These are phyloP conservation scores for Etheostoma nigrum DNA, from an alignment of 2,797 vertebrate species.

Conservation along the genomic window DNA sequence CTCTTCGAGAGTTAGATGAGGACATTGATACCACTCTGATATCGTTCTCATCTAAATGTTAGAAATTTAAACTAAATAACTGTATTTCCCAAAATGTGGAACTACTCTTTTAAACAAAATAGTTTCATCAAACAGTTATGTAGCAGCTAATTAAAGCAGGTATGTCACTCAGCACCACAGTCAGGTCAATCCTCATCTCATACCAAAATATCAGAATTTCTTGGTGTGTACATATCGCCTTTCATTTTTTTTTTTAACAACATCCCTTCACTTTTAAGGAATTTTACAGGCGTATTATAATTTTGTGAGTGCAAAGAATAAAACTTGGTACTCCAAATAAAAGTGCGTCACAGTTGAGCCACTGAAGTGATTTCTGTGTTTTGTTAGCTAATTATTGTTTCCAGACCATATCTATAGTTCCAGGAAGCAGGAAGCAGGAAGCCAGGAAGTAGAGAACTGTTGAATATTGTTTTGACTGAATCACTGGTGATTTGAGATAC, in stretches of 20 bases:
- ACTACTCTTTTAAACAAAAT: background rate
- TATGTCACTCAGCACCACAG: background rate
- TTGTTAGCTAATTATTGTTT: background rate
- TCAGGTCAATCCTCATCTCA: background rate
- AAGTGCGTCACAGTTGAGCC: background rate
- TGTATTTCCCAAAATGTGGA: background rate
- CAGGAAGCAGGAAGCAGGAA: background rate
- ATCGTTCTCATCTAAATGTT: background rate
- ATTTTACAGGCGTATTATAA: background rate
- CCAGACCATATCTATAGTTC: background rate
- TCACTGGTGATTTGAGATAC: constrained; percentile 11
- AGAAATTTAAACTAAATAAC: background rate
- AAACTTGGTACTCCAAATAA: background rate
- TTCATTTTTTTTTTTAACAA: background rate
- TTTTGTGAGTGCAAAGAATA: background rate
- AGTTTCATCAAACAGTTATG: background rate
- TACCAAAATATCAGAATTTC: background rate
- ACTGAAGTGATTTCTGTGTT: constrained; percentile 12
- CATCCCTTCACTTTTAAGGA: background rate
- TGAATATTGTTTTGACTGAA: background rate
- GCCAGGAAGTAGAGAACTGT: constrained; percentile 10
- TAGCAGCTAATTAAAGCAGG: background rate
- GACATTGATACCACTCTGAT: background rate
- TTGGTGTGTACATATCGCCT: background rate
- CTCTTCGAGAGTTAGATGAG: background rate